These are phyloP conservation scores for Ptychobarbus kaznakovi DNA, from an alignment of 2,797 vertebrate species.

Conservation along the genomic window DNA sequence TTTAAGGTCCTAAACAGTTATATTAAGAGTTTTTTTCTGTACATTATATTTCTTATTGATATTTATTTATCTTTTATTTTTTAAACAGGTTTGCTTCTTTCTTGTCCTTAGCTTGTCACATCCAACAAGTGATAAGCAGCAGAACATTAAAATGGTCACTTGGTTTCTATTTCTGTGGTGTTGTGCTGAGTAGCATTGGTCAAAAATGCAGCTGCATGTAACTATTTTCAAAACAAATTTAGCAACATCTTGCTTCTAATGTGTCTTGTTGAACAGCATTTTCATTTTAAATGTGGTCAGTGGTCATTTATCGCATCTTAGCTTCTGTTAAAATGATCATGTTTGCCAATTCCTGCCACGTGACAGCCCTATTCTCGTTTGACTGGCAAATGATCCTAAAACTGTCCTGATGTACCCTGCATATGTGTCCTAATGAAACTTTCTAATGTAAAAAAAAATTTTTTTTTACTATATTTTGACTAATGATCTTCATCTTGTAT, in stretches of 20 bases:
- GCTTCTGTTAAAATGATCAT: background rate
- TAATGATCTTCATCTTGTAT: background rate
- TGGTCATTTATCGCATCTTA: background rate
- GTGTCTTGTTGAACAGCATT: background rate
- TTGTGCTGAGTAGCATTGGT: background rate
- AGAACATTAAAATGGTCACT: background rate
- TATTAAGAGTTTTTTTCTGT: slow-evolving; percentile 1
- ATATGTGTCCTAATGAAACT: background rate
- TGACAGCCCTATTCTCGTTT: background rate
- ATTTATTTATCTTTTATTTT: background rate
- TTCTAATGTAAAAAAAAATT: background rate
- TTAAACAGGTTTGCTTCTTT: background rate
- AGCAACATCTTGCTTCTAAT: background rate
- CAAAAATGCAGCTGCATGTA: background rate
- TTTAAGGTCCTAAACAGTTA: background rate
- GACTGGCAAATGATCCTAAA: background rate
- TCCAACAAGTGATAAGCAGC: background rate
- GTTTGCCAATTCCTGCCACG: too few species aligned
- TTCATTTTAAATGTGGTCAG: background rate
- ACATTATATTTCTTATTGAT: background rate
- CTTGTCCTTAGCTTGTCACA: background rate
- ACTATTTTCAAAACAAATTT: background rate
- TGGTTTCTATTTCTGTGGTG: background rate
- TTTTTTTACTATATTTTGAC: background rate
- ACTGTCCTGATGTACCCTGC: background rate